Conservation (phyloP, 1,140 invertebrate species). For the Dreissena rostriformis region DNA sequence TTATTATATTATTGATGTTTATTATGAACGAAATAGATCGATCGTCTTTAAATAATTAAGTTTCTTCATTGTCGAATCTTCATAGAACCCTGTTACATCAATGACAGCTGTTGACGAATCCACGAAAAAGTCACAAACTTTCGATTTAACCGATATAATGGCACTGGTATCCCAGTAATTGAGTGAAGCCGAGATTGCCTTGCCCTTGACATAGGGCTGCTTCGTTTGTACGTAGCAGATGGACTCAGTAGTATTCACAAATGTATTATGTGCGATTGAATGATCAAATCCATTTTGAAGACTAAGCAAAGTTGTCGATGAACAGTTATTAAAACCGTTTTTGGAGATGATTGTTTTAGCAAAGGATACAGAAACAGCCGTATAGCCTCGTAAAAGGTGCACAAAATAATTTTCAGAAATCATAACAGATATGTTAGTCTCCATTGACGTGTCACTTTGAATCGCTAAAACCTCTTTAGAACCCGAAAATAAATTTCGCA, state of each 20-base stretch:
- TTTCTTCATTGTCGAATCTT: background rate
- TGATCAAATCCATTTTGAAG: background rate
- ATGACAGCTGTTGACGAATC: background rate
- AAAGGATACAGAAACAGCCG: background rate
- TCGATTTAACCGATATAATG: background rate
- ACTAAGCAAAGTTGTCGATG: background rate
- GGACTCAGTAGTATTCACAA: background rate
- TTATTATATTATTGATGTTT: no score
- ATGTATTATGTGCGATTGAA: background rate
- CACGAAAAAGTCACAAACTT: constrained; percentile 14
- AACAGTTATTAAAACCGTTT: background rate
- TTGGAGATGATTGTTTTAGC: background rate
- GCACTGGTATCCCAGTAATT: constrained; percentile 10
- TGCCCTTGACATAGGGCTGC: background rate
- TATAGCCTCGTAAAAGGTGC: background rate
- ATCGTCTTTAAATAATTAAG: background rate
- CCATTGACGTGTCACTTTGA: background rate
- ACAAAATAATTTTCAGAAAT: background rate
- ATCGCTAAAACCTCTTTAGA: background rate
- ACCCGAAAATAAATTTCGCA: background rate
- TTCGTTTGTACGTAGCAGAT: background rate
- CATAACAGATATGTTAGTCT: background rate
- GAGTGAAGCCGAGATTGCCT: background rate
- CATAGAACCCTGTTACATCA: background rate
- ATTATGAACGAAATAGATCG: background rate